phyloP scores from a whole-genome alignment of 2,797 vertebrate genomes.

The Rhinoraja longicauda region DNA sequence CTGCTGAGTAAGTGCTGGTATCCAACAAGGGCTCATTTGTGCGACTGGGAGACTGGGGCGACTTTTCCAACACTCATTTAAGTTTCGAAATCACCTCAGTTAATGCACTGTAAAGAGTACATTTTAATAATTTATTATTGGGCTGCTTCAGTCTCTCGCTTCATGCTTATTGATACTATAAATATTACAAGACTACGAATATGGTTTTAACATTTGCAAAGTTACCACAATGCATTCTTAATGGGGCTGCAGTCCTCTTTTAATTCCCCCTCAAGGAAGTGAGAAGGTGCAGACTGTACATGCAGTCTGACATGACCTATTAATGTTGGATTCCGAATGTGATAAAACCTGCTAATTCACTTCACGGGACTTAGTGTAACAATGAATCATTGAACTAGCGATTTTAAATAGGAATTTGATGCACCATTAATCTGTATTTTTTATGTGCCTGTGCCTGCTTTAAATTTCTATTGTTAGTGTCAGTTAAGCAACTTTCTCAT shows the following conservation, averaged over 20 bases:
- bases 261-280: conserved; percentile 20
- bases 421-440: neutral
- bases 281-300: neutral
- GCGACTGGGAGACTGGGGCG: neutral
- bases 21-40: conserved; percentile 2
- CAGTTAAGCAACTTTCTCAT: neutral
- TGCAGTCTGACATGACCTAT: neutral
- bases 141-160: neutral
- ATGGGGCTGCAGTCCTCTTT: neutral
- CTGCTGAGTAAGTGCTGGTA: neutral
- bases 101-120: neutral
- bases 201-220: conserved; percentile 23
- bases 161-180: conserved; percentile 19
- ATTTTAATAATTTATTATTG: conserved; percentile 1
- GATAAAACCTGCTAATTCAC: neutral
- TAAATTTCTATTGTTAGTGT: neutral
- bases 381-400: neutral
- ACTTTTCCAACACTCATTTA: neutral
- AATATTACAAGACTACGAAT: conserved; percentile 21
- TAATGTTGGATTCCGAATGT: neutral
- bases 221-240: neutral
- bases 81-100: neutral
- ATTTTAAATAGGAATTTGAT: neutral
- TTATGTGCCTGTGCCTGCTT: neutral
- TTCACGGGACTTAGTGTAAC: neutral